These are phyloP conservation scores for Alfaro cultratus DNA, from an alignment of 2,797 vertebrate genomes.

Conservation along the genomic window DNA sequence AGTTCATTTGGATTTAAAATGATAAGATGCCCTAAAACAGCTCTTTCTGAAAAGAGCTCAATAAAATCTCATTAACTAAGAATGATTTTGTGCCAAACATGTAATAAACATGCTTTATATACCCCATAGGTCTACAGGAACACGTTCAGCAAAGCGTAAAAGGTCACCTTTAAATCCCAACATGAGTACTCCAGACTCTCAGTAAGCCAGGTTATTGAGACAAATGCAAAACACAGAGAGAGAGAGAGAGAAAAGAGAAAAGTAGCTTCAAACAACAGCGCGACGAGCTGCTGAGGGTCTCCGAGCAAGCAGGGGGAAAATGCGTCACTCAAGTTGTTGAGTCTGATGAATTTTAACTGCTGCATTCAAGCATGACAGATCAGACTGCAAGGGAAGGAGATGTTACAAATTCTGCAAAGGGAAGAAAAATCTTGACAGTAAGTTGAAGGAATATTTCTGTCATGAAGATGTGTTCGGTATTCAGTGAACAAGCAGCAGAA, in stretches of 20 bases:
- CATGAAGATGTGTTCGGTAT: constrained; percentile 21
- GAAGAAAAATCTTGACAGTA: constrained; percentile 16
- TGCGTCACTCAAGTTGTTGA: constrained; percentile 38
- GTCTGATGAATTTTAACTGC: constrained; percentile 44
- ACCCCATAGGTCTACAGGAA: too few species aligned
- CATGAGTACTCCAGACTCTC: constrained; percentile 24
- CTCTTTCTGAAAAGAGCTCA: too few species aligned
- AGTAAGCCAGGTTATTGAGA: constrained; percentile 31
- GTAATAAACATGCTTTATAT: too few species aligned
- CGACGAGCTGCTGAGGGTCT: constrained; percentile 34
- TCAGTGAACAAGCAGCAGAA: constrained; percentile 5
- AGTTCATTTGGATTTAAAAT: too few species aligned
- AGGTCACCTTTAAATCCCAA: constrained; percentile 27
- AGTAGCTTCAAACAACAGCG: constrained; percentile 29
- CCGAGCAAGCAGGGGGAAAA: constrained; percentile 37
- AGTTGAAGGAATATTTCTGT: constrained; percentile 22
- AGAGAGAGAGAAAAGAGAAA: constrained; percentile 3
- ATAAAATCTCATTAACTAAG: too few species aligned
- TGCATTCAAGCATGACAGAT: constrained; percentile 32
- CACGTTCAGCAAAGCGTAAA: too few species aligned
- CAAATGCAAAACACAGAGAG: constrained; percentile 19
- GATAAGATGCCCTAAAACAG: too few species aligned
- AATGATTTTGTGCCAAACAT: too few species aligned
- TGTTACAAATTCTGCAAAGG: constrained; percentile 28
- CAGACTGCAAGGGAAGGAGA: constrained; percentile 38